Evolutionary conservation across 2,888 invertebrate species (phyloP).

Genomic region (Harpalus rubripes): DNA sequence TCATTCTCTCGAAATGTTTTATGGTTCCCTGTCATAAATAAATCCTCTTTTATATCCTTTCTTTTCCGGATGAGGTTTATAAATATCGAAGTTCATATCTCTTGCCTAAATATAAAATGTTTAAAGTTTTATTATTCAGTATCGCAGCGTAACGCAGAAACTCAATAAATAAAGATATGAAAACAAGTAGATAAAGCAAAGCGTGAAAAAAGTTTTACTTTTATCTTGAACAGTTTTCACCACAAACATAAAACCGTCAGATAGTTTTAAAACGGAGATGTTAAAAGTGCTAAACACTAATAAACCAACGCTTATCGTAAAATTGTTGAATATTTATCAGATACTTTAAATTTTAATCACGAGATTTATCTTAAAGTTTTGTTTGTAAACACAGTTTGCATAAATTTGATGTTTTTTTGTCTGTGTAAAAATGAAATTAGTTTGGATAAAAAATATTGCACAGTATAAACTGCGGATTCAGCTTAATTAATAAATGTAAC

Average conservation of each 20-base stretch:
- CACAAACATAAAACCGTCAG: neutral
- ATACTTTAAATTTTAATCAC: slow-evolving; percentile 38
- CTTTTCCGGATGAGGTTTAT: slow-evolving; percentile 3
- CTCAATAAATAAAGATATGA: slow-evolving; percentile 27
- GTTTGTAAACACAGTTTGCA: slow-evolving; percentile 36
- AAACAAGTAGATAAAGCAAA: slow-evolving; percentile 25
- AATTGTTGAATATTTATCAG: slow-evolving; percentile 40
- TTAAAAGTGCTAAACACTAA: slow-evolving; percentile 25
- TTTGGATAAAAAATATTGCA: neutral
- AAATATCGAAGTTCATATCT: slow-evolving; percentile 10
- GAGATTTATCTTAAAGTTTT: slow-evolving; percentile 25
- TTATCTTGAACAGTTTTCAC: slow-evolving; percentile 17
- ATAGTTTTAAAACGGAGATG: neutral
- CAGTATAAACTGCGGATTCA: neutral
- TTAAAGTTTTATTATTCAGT: slow-evolving; percentile 26
- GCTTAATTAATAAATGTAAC: slow-evolving; percentile 11
- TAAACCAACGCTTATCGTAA: slow-evolving; percentile 25
- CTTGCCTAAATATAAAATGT: slow-evolving; percentile 31
- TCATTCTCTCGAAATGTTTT: slow-evolving; percentile 5
- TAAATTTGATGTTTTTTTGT: slow-evolving; percentile 12
- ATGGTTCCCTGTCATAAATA: neutral
- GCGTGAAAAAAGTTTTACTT: slow-evolving; percentile 25
- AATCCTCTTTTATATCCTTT: neutral
- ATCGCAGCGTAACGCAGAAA: slow-evolving; percentile 1
- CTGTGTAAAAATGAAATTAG: slow-evolving; percentile 7